Evolutionary conservation across 1,140 invertebrate genomes (phyloP).

Genomic region (Phthorimaea operculella): DNA sequence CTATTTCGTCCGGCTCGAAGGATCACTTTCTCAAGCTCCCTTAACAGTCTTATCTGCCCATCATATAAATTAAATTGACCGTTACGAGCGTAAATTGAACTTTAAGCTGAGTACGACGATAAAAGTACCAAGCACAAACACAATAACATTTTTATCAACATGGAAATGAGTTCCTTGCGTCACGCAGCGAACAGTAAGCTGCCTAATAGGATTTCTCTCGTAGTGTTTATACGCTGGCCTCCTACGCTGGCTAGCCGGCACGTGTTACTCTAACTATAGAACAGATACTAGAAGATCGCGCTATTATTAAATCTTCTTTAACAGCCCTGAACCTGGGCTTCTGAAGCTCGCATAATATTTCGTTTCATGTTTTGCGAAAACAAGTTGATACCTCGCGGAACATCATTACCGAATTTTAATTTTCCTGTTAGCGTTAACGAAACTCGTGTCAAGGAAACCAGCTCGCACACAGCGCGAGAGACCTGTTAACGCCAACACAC

Average conservation of each 20-base stretch:
- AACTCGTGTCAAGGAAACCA: not conserved
- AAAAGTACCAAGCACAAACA: too few species aligned
- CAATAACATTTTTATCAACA: not conserved
- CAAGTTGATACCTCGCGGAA: too few species aligned
- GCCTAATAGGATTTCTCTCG: constrained; percentile 26
- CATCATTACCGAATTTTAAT: too few species aligned
- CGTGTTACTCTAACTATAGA: constrained; percentile 1
- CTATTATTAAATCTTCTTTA: constrained; percentile 1
- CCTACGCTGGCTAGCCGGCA: not conserved
- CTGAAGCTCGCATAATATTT: not conserved
- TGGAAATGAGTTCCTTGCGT: constrained; percentile 13
- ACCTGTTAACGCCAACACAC: constrained; percentile 1
- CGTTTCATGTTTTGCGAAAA: too few species aligned
- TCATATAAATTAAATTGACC: too few species aligned
- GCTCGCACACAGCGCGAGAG: not conserved
- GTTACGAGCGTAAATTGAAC: too few species aligned
- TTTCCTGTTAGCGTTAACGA: too few species aligned
- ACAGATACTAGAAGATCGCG: not conserved
- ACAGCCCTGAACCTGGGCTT: not conserved
- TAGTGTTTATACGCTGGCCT: constrained; percentile 4
- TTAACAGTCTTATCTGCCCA: too few species aligned
- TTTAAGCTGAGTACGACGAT: too few species aligned
- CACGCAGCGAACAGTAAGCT: constrained; percentile 17
- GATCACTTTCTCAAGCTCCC: not conserved
- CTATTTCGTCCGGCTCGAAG: constrained; percentile 3